Evolutionary conservation across 2,113 vertebrate genomes (phyloP).

Genomic region (Pterocles gutturalis): DNA sequence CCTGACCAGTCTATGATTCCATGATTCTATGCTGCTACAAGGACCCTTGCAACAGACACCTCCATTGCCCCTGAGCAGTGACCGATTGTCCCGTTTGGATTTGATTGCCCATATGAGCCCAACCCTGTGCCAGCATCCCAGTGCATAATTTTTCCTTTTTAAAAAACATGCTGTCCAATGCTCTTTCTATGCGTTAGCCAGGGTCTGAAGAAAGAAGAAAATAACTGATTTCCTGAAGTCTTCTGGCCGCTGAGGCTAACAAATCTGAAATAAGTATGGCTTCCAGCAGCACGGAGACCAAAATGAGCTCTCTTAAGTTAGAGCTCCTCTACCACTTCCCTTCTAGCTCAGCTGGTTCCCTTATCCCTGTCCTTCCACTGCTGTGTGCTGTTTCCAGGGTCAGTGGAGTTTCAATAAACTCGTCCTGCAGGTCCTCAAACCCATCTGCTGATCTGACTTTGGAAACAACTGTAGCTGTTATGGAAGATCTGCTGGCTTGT

Average conservation of each 20-base stretch:
- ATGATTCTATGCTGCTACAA: not conserved
- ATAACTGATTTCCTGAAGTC: not conserved
- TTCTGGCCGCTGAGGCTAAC: not conserved
- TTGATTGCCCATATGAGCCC: not conserved
- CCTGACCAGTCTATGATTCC: too few relatives aligned
- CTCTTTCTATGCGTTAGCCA: not conserved
- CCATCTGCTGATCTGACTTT: not conserved
- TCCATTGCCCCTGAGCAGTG: accelerated
- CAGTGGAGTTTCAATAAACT: not conserved
- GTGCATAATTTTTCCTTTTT: not conserved
- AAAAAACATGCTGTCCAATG: not conserved
- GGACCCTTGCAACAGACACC: not conserved
- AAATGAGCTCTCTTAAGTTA: not conserved
- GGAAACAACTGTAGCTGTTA: not conserved
- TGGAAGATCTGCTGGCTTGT: not conserved
- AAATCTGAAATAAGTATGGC: not conserved
- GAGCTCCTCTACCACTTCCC: not conserved
- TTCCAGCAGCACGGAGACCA: not conserved
- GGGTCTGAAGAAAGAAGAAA: not conserved
- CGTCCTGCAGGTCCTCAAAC: not conserved
- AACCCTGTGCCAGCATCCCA: not conserved
- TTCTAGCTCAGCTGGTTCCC: not conserved
- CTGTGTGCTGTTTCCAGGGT: not conserved
- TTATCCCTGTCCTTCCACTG: not conserved
- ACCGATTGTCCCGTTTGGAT: not conserved